phyloP scores from a whole-genome alignment of 1,140 invertebrate species.

The Bombus huntii region DNA sequence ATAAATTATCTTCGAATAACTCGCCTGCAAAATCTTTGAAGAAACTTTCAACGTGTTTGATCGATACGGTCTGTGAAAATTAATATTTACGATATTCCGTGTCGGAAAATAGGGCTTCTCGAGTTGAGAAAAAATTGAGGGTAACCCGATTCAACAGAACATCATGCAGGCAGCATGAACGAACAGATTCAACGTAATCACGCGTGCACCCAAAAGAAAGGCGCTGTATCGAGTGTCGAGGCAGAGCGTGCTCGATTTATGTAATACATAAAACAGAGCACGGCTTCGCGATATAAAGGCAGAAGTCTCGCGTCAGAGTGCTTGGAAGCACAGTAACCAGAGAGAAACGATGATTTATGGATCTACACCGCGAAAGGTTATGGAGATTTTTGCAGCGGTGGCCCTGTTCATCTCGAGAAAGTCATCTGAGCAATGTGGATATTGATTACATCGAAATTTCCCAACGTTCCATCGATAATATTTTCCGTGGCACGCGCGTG shows the following conservation, averaged over 20 bases:
- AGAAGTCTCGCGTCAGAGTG: conserved; percentile 24
- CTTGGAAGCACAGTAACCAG: neutral
- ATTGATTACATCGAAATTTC: conserved; percentile 30
- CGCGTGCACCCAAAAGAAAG: neutral
- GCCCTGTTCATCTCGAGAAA: conserved; percentile 22
- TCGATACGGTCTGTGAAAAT: no score
- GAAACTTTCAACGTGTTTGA: no score
- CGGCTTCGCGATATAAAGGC: conserved; percentile 29
- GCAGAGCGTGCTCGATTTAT: conserved; percentile 5
- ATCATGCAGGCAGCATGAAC: neutral
- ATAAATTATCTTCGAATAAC: neutral
- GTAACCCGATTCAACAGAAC: neutral
- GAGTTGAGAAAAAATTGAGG: neutral
- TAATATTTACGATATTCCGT: no score
- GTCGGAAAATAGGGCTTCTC: no score
- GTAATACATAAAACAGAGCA: conserved; percentile 32
- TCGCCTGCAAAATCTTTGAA: neutral
- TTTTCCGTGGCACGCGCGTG: neutral
- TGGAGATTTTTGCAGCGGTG: conserved; percentile 37
- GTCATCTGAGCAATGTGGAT: conserved; percentile 8
- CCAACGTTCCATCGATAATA: neutral
- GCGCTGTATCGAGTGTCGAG: conserved; percentile 18
- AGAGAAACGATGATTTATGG: conserved; percentile 39
- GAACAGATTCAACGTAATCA: neutral
- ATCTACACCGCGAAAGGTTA: conserved; percentile 9